A percentile compares a stretch with the other conserved stretches of the same genome.
Conservation (phyloP, 2,888 invertebrate species). For the Beris morrisii region DNA sequence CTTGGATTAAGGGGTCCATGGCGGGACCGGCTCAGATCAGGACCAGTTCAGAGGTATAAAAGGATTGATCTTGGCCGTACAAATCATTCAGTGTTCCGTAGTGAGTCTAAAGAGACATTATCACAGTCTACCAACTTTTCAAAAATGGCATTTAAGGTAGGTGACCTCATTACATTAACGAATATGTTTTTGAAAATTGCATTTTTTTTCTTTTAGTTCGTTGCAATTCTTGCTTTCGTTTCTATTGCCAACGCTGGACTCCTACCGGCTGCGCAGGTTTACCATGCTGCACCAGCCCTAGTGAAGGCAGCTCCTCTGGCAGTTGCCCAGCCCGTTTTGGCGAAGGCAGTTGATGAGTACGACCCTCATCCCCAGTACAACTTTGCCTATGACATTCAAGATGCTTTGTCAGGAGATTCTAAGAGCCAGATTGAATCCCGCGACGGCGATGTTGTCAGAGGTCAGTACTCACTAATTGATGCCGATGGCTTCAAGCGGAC, state of each 20-base stretch:
- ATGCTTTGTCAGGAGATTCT: conserved; percentile 54
- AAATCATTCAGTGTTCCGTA: conserved; percentile 21
- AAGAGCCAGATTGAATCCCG: conserved; percentile 56
- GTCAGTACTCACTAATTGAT: conserved; percentile 56
- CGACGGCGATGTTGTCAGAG: conserved; percentile 55
- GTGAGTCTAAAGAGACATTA: conserved; percentile 6
- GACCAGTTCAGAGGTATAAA: conserved; percentile 9
- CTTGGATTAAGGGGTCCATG: too few relatives aligned
- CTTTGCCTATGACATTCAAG: conserved; percentile 56
- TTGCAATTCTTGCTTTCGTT: conserved; percentile 46
- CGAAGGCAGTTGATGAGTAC: conserved; percentile 47
- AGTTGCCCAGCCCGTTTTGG: conserved; percentile 44
- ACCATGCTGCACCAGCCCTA: conserved; percentile 39
- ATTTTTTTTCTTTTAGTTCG: conserved; percentile 41
- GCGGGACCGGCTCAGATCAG: neutral
- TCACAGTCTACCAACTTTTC: neutral
- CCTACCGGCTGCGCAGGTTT: conserved; percentile 35
- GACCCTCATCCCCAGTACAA: conserved; percentile 56
- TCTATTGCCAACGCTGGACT: conserved; percentile 46
- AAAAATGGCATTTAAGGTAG: conserved; percentile 26
- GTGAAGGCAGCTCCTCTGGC: conserved; percentile 31
- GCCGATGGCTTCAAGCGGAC: conserved; percentile 55
- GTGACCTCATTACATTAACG: neutral
- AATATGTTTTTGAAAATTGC: neutral
- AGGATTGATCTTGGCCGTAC: neutral